Evolutionary conservation across 2,797 vertebrate species (phyloP).

Genomic region (Perdix hodgsoniae): DNA sequence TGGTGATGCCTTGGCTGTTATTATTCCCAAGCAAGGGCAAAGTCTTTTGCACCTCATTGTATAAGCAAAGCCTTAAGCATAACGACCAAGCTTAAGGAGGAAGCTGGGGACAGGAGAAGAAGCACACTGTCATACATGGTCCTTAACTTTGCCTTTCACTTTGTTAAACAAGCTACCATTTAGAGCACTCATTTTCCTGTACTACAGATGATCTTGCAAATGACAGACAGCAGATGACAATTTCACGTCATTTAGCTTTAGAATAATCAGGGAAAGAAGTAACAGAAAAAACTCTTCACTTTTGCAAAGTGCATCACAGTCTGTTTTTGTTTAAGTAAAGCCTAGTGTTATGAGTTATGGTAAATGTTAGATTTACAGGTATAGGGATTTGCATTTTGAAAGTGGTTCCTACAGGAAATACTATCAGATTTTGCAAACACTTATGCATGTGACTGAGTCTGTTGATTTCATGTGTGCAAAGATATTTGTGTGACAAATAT

Average conservation of each 20-base stretch:
- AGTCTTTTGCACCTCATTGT: not conserved
- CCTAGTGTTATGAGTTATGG: not conserved
- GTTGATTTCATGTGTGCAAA: not conserved
- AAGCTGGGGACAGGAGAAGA: not conserved
- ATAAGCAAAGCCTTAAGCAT: not conserved
- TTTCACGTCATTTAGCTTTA: not conserved
- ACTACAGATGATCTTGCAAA: not conserved
- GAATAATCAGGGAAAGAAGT: not conserved
- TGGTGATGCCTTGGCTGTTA: not conserved
- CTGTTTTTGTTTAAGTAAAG: constrained; percentile 23
- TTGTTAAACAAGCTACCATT: not conserved
- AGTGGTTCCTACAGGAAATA: not conserved
- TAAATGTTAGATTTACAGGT: not conserved
- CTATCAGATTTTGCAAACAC: not conserved
- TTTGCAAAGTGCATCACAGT: not conserved
- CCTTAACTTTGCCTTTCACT: not conserved
- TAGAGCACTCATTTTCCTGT: not conserved
- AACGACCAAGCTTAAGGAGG: not conserved
- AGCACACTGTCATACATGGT: not conserved
- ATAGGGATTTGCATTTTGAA: not conserved
- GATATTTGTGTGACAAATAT: not conserved
- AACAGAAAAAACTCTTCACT: not conserved
- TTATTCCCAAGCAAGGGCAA: not conserved
- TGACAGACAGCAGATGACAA: not conserved
- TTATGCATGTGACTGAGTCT: not conserved